Evolutionary conservation across 1,140 invertebrate genomes (phyloP).

Genomic region (Dendrolimus punctatus): DNA sequence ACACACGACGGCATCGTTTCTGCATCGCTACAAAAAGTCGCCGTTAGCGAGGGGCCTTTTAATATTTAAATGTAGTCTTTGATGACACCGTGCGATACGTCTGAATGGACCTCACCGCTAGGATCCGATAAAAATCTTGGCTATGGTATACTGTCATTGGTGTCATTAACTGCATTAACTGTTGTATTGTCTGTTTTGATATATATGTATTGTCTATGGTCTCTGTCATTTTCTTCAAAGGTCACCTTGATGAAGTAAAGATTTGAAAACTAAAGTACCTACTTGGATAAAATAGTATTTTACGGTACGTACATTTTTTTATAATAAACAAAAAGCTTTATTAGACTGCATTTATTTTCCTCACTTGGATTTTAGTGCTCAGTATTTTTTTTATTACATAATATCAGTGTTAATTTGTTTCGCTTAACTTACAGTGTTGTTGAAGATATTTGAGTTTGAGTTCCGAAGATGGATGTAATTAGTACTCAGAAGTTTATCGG

Average conservation of each 20-base stretch:
- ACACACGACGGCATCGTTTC: too few species aligned
- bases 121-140: too few species aligned
- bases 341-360: neutral
- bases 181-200: too few species aligned
- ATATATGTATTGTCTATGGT: neutral
- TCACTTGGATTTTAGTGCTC: neutral
- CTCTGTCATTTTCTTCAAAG: constrained; percentile 32
- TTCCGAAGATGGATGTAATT: constrained; percentile 72
- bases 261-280: constrained; percentile 24
- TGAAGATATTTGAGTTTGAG: constrained; percentile 7
- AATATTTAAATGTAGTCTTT: too few species aligned
- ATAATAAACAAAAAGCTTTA: neutral
- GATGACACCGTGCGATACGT: too few species aligned
- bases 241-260: constrained; percentile 65
- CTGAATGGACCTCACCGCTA: too few species aligned
- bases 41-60: too few species aligned
- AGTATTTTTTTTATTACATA: neutral
- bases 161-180: too few species aligned
- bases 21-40: too few species aligned
- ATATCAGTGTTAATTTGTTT: neutral
- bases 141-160: too few species aligned
- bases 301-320: constrained; percentile 21
- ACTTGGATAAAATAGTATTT: constrained; percentile 23
- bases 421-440: constrained; percentile 5
- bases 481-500: constrained; percentile 83